phyloP scores from a whole-genome alignment of 2,888 invertebrate species.

The Neoascia interrupta region DNA sequence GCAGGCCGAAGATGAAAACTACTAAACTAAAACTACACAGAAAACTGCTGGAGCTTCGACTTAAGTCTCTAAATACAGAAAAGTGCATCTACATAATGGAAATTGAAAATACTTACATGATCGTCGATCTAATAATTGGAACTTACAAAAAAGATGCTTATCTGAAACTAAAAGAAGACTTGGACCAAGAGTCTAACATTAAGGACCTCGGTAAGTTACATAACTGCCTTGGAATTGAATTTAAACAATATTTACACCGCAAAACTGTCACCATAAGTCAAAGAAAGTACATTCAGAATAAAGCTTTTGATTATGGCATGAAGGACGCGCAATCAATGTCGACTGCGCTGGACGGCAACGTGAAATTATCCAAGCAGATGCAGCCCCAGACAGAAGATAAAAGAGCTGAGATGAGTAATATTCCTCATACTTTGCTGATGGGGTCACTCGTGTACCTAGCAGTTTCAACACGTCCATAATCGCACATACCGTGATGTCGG shows the following conservation, averaged over 20 bases:
- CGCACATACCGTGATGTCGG: too few species aligned
- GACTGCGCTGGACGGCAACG: too few species aligned
- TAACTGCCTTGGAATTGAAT: constrained; percentile 2
- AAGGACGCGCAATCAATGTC: not conserved
- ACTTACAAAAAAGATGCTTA: not conserved
- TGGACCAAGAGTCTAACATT: constrained; percentile 1
- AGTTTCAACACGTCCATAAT: too few species aligned
- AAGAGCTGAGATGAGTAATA: too few species aligned
- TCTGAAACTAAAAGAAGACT: not conserved
- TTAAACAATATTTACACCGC: not conserved
- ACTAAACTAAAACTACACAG: too few species aligned
- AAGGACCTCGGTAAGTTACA: constrained; percentile 7
- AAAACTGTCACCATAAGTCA: not conserved
- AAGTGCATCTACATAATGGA: not conserved
- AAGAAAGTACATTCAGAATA: not conserved
- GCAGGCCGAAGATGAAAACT: too few species aligned
- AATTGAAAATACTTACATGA: not conserved
- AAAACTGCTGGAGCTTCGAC: too few species aligned
- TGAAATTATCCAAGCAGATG: too few species aligned
- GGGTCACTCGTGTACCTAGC: too few species aligned
- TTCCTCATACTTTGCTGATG: too few species aligned
- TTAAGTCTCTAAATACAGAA: too few species aligned
- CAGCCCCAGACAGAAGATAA: too few species aligned
- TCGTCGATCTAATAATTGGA: not conserved
- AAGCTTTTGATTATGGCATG: not conserved